These are phyloP conservation scores for Chironomus riparius DNA, from an alignment of 2,888 invertebrate species.

Conservation along the genomic window DNA sequence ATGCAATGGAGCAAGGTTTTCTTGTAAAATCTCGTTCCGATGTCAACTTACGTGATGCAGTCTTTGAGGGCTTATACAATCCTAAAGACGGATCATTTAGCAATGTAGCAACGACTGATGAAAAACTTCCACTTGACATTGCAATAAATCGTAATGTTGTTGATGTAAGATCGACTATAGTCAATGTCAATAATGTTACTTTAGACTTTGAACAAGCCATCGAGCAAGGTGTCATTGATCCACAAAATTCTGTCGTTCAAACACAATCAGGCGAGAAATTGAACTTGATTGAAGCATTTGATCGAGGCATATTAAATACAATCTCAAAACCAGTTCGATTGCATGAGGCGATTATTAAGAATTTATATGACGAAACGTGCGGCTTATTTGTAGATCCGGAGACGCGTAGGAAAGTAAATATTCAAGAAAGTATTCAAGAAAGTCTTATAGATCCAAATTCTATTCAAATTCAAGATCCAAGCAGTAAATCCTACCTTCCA, in stretches of 20 bases:
- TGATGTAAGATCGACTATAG: conserved; percentile 14
- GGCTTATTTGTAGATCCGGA: conserved; percentile 77
- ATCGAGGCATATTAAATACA: conserved; percentile 72
- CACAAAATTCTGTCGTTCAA: not conserved
- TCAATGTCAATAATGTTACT: conserved; percentile 18
- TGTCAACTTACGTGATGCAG: conserved; percentile 51
- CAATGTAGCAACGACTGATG: conserved; percentile 4
- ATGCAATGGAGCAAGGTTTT: conserved; percentile 52
- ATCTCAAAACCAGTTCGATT: conserved; percentile 71
- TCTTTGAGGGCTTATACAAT: conserved; percentile 50
- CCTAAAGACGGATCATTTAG: conserved; percentile 48
- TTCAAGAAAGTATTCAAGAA: conserved; percentile 72
- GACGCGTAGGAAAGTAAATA: conserved; percentile 63
- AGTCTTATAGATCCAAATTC: conserved; percentile 78
- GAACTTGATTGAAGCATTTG: conserved; percentile 73
- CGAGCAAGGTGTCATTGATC: conserved; percentile 57
- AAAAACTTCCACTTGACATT: conserved; percentile 19
- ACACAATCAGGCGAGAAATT: conserved; percentile 43
- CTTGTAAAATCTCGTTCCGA: conserved; percentile 51
- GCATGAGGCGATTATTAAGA: conserved; percentile 71
- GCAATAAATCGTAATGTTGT: conserved; percentile 24
- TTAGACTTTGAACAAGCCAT: conserved; percentile 47
- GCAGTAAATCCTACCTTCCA: conserved; percentile 66
- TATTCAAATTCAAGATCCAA: conserved; percentile 70
- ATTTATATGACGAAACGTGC: conserved; percentile 65